Evolutionary conservation across 2,797 vertebrate genomes (phyloP).

Genomic region (Streptopelia turtur): DNA sequence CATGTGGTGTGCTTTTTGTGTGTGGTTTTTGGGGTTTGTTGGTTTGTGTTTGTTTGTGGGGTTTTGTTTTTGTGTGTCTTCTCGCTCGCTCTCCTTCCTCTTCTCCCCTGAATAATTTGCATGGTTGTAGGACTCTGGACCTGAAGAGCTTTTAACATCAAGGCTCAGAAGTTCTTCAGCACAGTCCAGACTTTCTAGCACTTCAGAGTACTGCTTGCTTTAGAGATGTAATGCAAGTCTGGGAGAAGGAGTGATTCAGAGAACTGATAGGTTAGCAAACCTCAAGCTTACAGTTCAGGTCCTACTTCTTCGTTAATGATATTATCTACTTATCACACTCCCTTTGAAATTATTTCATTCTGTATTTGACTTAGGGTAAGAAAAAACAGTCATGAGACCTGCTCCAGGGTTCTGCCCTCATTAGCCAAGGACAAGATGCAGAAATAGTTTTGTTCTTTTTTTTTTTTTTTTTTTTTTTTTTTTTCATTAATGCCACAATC

Average conservation of each 20-base stretch:
- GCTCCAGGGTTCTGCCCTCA: not conserved
- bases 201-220: not conserved
- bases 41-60: not conserved
- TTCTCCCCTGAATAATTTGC: not conserved
- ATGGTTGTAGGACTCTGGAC: not conserved
- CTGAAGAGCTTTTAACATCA: not conserved
- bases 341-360: not conserved
- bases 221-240: not conserved
- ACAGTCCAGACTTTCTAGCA: not conserved
- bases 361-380: not conserved
- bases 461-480: too few species aligned
- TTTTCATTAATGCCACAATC: not conserved
- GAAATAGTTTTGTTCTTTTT: not conserved
- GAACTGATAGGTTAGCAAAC: not conserved
- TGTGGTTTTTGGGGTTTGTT: not conserved
- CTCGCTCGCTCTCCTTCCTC: too few species aligned
- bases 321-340: not conserved
- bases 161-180: not conserved
- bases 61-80: not conserved
- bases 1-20: not conserved
- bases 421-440: not conserved
- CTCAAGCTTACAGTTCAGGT: not conserved
- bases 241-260: not conserved
- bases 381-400: not conserved
- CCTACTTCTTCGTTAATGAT: not conserved